A percentile compares a stretch with the other conserved stretches of the same genome.
Conservation (phyloP, 2,797 vertebrate genomes). For the Sebastes minor region DNA sequence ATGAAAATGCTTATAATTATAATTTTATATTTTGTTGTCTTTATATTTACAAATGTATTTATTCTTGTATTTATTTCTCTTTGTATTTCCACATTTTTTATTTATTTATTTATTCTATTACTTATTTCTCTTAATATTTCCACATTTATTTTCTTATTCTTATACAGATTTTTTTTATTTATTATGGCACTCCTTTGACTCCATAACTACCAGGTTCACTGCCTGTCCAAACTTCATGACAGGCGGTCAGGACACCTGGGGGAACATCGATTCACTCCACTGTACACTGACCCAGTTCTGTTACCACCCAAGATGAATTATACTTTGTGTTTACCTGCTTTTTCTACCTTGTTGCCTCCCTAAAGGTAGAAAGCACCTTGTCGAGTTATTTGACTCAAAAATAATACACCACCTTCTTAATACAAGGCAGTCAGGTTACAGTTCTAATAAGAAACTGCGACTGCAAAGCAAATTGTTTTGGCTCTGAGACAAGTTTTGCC, state of each 20-base stretch:
- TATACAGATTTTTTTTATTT: too few species aligned
- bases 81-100: too few species aligned
- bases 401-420: conserved; percentile 29
- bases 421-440: conserved; percentile 29
- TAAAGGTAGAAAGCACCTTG: conserved; percentile 34
- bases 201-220: not conserved
- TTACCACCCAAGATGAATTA: conserved; percentile 24
- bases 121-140: too few species aligned
- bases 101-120: too few species aligned
- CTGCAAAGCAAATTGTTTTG: conserved; percentile 57
- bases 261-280: conserved; percentile 1
- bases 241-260: conserved; percentile 28
- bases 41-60: too few species aligned
- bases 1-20: too few species aligned
- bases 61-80: too few species aligned
- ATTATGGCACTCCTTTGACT: too few species aligned
- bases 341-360: conserved; percentile 23
- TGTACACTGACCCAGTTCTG: conserved; percentile 40
- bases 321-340: not conserved
- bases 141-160: too few species aligned
- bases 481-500: conserved; percentile 50
- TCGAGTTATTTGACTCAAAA: conserved; percentile 52
- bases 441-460: conserved; percentile 47
- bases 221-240: conserved; percentile 23
- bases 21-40: too few species aligned